Percentiles rank a stretch among this genome's conserved stretches.
Evolutionary conservation across 2,113 vertebrate genomes (phyloP).

Genomic region (Salminus brasiliensis): DNA sequence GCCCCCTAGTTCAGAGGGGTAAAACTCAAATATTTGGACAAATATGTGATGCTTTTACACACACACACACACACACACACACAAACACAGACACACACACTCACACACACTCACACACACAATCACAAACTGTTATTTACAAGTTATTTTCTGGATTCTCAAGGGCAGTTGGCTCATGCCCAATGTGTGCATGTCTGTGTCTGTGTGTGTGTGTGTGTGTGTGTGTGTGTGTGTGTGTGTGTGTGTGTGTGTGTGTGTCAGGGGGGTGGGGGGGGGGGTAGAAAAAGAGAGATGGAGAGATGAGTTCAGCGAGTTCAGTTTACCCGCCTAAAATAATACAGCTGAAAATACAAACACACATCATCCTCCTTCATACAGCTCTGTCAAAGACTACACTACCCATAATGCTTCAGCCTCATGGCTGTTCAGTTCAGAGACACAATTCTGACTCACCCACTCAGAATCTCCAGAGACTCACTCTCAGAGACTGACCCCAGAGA

Average conservation of each 20-base stretch:
- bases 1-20: not conserved
- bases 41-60: no score
- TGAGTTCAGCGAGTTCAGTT: constrained; percentile 25
- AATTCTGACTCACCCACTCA: no score
- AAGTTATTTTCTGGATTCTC: not conserved
- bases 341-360: constrained; percentile 9
- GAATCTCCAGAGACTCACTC: no score
- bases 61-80: no score
- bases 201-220: constrained; percentile 11
- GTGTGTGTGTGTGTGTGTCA: no score
- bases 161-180: not conserved
- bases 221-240: not conserved
- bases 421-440: no score
- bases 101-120: constrained; percentile 4
- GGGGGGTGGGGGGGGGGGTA: no score
- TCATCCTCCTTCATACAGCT: not conserved
- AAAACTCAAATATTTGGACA: no score
- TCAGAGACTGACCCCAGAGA: no score
- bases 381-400: not conserved
- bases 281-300: not conserved
- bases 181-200: constrained; percentile 13
- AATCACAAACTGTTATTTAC: not conserved
- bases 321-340: constrained; percentile 20
- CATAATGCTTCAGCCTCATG: not conserved
- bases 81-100: not conserved